Evolutionary conservation across 2,113 vertebrate genomes (phyloP), one percentile per base, ranked within the genome.

Genomic region (Herpailurus yagouaroundi): DNA sequence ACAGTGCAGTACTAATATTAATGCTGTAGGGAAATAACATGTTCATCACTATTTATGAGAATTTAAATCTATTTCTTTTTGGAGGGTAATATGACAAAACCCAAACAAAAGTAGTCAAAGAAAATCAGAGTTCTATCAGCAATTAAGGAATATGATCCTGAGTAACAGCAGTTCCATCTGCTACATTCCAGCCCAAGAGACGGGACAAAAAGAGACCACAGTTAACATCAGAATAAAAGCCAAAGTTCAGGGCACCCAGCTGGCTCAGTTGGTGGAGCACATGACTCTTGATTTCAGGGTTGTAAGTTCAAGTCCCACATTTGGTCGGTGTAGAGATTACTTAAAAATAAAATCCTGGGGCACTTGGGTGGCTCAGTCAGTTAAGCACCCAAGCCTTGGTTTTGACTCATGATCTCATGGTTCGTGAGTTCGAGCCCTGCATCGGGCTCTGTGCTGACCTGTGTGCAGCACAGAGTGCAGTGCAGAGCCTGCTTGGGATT

Each of bases 81-180:
- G 45, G 38, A 91, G 16, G 50, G 14, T 36, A 84, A 69, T 45
- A 10, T 82, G 57, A 52, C 36, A 96, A 95, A 95, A 95, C 10
- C 25, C 52, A 95, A 36, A 87, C 14, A 93, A 92, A 91, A 9
- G 60, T 95, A 91, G n/a, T 91, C 50, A 92, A 95, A 93, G 48
- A 60, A 69, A 97, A 89, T 89, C 13, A 86, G 73, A 90, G 50
- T 92, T 92, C 57, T 66, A 15, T 82, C n/a, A 52, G 33, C 31
- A 97, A 74, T 92, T 95, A 94, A 63, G 89, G 69, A 89, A 82
- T 96, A 82, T 89, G 69, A 93, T 92, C 25, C 52, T 84, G 48
- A 83, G 33, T 74, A 91, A 76, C 0, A 89, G 38, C 3, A 93
- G 25, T 64, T 91, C 36, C 25, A 63, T 50, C 81, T 80, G 63